phyloP scores from a whole-genome alignment of 2,797 vertebrate genomes.

The Tapera naevia region DNA sequence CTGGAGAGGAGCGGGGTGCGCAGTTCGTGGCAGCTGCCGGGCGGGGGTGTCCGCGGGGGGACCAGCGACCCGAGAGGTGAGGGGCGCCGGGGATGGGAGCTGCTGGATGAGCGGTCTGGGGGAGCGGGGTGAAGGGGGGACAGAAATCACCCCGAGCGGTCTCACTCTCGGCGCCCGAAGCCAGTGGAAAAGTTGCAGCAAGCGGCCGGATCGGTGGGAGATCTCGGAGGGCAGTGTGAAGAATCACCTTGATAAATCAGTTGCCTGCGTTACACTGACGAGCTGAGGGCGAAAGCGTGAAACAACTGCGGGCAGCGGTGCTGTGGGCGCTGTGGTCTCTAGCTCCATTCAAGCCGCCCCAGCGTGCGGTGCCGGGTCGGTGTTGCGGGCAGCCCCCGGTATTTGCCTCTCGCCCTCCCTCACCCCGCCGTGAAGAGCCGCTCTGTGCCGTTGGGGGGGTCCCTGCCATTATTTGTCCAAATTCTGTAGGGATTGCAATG shows the following conservation, averaged over 20 bases:
- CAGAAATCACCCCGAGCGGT: neutral
- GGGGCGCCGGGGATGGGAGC: neutral
- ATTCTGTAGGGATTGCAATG: neutral
- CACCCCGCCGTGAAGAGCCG: neutral
- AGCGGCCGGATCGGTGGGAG: neutral
- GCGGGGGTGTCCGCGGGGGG: too few species aligned
- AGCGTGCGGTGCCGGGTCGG: neutral
- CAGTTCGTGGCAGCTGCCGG: neutral
- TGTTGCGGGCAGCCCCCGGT: neutral
- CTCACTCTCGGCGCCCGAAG: neutral
- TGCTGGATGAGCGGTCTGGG: neutral
- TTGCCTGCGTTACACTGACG: neutral
- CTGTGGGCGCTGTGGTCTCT: neutral
- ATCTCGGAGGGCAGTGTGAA: neutral
- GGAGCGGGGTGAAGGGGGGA: neutral
- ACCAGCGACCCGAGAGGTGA: neutral
- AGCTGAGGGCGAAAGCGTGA: neutral
- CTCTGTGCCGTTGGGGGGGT: neutral
- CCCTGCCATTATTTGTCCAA: neutral
- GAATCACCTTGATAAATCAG: neutral
- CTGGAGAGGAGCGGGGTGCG: neutral
- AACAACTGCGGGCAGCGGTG: neutral
- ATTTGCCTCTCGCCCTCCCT: neutral
- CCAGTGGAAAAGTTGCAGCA: constrained; percentile 29
- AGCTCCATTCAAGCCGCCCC: neutral